These are phyloP conservation scores for Orientallactaga bullata DNA, from an alignment of 2,113 vertebrate genomes.

Conservation along the genomic window DNA sequence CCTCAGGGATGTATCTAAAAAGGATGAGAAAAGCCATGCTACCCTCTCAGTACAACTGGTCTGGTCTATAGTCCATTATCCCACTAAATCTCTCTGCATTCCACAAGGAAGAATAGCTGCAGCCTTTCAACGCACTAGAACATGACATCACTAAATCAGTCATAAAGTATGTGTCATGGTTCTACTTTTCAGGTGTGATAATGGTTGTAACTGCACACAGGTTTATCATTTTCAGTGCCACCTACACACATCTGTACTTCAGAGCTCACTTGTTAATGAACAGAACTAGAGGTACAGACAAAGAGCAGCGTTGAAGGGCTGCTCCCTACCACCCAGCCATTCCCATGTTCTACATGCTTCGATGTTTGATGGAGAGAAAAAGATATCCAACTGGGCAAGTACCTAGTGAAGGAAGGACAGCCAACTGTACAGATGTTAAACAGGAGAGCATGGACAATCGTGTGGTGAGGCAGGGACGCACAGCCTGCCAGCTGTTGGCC, in stretches of 20 bases:
- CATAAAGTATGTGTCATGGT: neutral
- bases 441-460: neutral
- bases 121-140: neutral
- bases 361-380: neutral
- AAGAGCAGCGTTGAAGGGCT: neutral
- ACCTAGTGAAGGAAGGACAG: neutral
- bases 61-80: neutral
- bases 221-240: no score
- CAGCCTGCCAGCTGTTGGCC: accelerated
- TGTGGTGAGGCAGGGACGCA: no score
- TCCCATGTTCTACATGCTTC: neutral
- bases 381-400: neutral
- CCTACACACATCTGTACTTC: neutral
- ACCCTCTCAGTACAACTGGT: no score
- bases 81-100: neutral
- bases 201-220: neutral
- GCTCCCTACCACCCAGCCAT: neutral
- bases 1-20: neutral
- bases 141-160: neutral
- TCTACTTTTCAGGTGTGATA: neutral
- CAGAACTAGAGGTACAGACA: neutral
- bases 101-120: neutral
- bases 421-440: neutral
- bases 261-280: neutral
- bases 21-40: neutral